phyloP scores from a whole-genome alignment of 2,888 invertebrate species.

The Macrophya alboannulata region DNA sequence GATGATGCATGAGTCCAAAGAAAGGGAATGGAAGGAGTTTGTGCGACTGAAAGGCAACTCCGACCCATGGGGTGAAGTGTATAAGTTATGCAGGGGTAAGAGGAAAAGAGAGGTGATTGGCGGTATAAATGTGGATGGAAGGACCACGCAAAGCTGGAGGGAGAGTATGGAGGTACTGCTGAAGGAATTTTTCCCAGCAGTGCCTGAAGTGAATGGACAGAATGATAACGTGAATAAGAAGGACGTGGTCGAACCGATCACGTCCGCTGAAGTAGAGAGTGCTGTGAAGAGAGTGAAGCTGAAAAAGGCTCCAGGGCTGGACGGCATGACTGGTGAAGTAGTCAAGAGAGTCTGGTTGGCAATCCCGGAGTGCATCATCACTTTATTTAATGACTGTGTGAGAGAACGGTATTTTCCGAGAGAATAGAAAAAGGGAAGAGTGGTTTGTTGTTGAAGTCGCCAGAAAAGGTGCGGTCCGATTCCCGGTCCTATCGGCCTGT shows the following conservation, averaged over 20 bases:
- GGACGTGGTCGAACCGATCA: constrained; percentile 6
- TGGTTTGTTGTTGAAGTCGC: not conserved
- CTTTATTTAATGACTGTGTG: not conserved
- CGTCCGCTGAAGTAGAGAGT: constrained; percentile 57
- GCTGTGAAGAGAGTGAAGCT: not conserved
- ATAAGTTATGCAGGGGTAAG: not conserved
- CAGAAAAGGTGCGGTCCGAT: constrained; percentile 48
- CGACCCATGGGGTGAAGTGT: constrained; percentile 6
- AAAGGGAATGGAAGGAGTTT: constrained; percentile 85
- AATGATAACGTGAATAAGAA: not conserved
- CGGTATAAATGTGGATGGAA: not conserved
- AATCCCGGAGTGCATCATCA: not conserved
- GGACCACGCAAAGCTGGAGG: not conserved
- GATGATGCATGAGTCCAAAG: constrained; percentile 84
- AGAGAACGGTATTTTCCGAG: not conserved
- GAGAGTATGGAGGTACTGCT: constrained; percentile 15
- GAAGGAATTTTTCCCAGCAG: not conserved
- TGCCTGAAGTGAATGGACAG: not conserved
- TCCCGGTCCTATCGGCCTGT: constrained; percentile 59
- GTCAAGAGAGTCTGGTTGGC: not conserved
- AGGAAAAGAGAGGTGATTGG: not conserved
- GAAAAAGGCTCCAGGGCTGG: constrained; percentile 14
- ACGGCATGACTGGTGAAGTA: not conserved
- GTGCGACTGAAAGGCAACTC: constrained; percentile 83
- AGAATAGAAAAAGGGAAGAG: not conserved